phyloP scores from a whole-genome alignment of 2,797 vertebrate species.

The Emys orbicularis region DNA sequence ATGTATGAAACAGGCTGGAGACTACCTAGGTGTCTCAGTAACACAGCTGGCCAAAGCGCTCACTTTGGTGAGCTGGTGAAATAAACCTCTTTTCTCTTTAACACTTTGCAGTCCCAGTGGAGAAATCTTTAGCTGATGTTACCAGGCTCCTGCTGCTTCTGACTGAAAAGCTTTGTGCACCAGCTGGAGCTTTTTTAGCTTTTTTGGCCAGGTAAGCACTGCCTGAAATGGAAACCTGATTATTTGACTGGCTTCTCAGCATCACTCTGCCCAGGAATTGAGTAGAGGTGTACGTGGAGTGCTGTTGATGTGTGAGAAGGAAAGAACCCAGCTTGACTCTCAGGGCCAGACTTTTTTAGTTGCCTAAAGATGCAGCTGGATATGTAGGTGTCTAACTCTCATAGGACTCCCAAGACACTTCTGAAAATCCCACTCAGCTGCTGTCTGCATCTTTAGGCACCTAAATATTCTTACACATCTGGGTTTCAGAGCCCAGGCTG shows the following conservation, averaged over 20 bases:
- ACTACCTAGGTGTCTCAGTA: accelerated
- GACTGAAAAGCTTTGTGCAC: not conserved
- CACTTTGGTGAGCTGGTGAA: accelerated
- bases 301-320: not conserved
- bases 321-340: not conserved
- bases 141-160: not conserved
- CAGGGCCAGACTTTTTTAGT: not conserved
- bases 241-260: not conserved
- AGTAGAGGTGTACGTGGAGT: not conserved
- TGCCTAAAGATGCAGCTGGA: not conserved
- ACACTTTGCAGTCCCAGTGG: not conserved
- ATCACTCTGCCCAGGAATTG: not conserved
- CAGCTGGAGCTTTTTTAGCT: not conserved
- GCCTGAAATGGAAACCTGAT: not conserved
- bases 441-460: not conserved
- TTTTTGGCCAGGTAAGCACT: not conserved
- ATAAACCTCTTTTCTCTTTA: not conserved
- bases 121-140: not conserved
- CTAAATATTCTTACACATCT: not conserved
- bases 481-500: not conserved
- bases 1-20: not conserved
- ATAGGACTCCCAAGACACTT: not conserved
- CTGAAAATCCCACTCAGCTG: not conserved
- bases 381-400: not conserved
- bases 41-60: not conserved